Conservation (phyloP, 2,888 invertebrate genomes). For the Torymus tubicola region DNA sequence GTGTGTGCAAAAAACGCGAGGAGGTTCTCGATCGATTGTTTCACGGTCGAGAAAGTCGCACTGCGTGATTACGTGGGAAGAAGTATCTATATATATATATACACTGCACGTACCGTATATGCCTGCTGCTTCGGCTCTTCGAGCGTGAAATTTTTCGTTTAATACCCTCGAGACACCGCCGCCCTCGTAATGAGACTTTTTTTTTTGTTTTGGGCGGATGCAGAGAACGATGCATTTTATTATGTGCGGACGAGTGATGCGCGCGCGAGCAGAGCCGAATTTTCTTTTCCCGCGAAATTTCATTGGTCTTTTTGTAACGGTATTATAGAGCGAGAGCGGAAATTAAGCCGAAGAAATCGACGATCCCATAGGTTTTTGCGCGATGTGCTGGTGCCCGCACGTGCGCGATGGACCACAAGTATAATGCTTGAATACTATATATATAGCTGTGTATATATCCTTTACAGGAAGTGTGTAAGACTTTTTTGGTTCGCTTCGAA, state of each 20-base stretch:
- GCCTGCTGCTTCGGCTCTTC: constrained; percentile 9
- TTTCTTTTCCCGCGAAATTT: constrained; percentile 28
- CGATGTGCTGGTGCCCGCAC: too few species aligned
- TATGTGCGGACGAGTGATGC: not conserved
- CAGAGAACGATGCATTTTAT: not conserved
- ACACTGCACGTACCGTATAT: not conserved
- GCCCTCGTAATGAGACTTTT: constrained; percentile 35
- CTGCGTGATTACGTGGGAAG: constrained; percentile 60
- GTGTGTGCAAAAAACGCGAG: constrained; percentile 37
- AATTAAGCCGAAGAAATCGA: constrained; percentile 4
- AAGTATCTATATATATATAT: constrained; percentile 34
- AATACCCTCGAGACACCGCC: not conserved
- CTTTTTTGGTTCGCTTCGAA: too few species aligned
- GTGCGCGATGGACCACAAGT: too few species aligned
- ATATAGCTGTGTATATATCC: too few species aligned
- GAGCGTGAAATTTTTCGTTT: constrained; percentile 53
- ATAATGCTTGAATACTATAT: too few species aligned
- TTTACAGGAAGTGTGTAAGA: too few species aligned
- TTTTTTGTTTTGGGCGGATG: constrained; percentile 5
- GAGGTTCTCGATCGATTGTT: constrained; percentile 56
- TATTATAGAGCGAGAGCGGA: not conserved
- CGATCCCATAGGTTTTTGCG: too few species aligned
- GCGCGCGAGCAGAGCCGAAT: constrained; percentile 3
- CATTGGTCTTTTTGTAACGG: constrained; percentile 19
- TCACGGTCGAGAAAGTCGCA: constrained; percentile 58